These are phyloP conservation scores for Drosophila seclusa DNA, from an alignment of 2,888 invertebrate genomes.

Conservation along the genomic window DNA sequence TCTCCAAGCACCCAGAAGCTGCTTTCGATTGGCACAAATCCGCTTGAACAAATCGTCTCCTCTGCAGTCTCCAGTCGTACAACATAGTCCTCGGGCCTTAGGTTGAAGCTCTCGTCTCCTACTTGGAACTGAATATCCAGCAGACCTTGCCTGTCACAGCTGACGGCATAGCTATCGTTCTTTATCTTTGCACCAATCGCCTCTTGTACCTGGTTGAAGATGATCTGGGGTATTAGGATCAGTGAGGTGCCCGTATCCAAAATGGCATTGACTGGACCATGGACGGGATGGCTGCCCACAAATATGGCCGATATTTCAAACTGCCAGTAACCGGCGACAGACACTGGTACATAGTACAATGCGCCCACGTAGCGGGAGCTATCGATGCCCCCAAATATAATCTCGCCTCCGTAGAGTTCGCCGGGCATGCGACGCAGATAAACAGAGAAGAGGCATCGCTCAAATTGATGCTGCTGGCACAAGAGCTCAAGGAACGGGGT, in stretches of 20 bases:
- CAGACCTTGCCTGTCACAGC: constrained; percentile 23
- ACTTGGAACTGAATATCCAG: constrained; percentile 44
- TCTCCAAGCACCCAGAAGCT: constrained; percentile 63
- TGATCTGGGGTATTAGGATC: constrained; percentile 41
- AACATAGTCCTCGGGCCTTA: constrained; percentile 47
- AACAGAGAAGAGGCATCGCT: constrained; percentile 59
- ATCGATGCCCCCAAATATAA: constrained; percentile 57
- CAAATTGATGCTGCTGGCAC: constrained; percentile 27
- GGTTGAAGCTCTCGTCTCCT: constrained; percentile 21
- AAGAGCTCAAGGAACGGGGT: constrained; percentile 48
- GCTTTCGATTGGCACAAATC: constrained; percentile 39
- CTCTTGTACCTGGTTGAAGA: constrained; percentile 25
- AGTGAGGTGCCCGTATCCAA: constrained; percentile 64
- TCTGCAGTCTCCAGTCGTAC: constrained; percentile 3
- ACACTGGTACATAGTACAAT: constrained; percentile 51
- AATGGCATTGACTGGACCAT: constrained; percentile 30
- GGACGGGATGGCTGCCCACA: constrained; percentile 22
- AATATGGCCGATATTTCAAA: constrained; percentile 34
- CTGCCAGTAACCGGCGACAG: constrained; percentile 43
- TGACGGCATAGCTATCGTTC: constrained; percentile 21
- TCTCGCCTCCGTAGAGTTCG: constrained; percentile 49
- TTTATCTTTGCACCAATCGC: constrained; percentile 10
- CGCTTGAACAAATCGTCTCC: constrained; percentile 30
- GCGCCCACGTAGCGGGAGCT: constrained; percentile 33
- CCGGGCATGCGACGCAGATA: constrained; percentile 27